Evolutionary conservation across 2,113 vertebrate genomes (phyloP), one percentile per base, ranked within the genome.

Genomic region (Leptosomus discolor): DNA sequence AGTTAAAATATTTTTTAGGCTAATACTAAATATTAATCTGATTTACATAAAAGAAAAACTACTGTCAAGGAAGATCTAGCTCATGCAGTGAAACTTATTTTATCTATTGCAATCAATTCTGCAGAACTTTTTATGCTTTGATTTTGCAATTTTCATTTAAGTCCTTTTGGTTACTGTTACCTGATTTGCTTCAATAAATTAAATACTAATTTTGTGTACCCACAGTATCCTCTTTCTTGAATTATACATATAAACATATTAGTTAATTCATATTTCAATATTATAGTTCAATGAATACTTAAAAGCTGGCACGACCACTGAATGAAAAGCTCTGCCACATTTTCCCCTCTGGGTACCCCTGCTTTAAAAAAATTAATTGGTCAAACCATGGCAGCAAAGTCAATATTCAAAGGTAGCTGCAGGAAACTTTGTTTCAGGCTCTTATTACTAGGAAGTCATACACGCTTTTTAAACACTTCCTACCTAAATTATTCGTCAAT

Each of bases 211-310:
- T 89, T 87, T 84, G 39, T 75, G 69, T 90, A 91, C 39, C 21
- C 87, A 92, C 26, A 84, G 85, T 50, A 83, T 70, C 58, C 37
- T 88, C 22, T 2, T 68, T 94, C 39, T 74, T 94, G 71, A 94
- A 93, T 96, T 95, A 97, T 93, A 94, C 68, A 92, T 94, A 91
- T 60, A 95, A 89, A 87, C 60, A 60, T 79, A 78, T 85, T 79
- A 91, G 26, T 69, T 85, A 90, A 82, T 96, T 95, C 37, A 45
- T 85, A 92, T 92, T 88, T 95, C 88, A 96, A 88, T 78, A 83
- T 74, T 88, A 74, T 24, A 65, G 39, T 80, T 93, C 58, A 83
- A 61, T 64, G 67, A 88, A 93, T 73, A 92, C 79, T 94, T 94
- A 92, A 90, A 95, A 95, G 58, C 63, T 94, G 71, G 45, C 30